Evolutionary conservation across 2,797 vertebrate genomes (phyloP).

Genomic region (Acrocephalus scirpaceus): DNA sequence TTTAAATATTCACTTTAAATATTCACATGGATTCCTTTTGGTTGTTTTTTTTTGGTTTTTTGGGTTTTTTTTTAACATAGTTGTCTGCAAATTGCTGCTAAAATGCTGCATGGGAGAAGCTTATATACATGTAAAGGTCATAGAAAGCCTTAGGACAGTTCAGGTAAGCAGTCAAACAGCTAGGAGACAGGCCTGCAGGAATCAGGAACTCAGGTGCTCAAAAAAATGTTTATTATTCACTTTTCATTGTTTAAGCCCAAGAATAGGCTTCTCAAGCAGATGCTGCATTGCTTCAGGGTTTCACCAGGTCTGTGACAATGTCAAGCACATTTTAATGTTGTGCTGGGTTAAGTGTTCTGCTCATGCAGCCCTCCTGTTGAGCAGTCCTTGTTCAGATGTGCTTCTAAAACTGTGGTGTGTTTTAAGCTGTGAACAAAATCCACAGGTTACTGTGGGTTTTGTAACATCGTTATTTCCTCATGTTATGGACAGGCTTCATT

Average conservation of each 20-base stretch:
- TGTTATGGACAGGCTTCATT: neutral
- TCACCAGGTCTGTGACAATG: neutral
- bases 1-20: neutral
- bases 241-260: neutral
- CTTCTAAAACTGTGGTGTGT: neutral
- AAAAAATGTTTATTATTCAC: neutral
- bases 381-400: neutral
- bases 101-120: neutral
- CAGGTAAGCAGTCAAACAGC: neutral
- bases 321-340: neutral
- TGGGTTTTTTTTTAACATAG: neutral
- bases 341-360: neutral
- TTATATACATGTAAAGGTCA: neutral
- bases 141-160: neutral
- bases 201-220: neutral
- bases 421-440: neutral
- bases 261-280: neutral
- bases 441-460: neutral
- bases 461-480: rapidly evolving
- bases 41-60: neutral
- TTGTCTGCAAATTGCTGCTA: neutral
- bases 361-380: neutral
- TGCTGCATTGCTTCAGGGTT: neutral
- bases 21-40: neutral
- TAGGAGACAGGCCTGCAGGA: neutral